Conservation (phyloP, 2,888 invertebrate species). For the Enchytraeus crypticus region DNA sequence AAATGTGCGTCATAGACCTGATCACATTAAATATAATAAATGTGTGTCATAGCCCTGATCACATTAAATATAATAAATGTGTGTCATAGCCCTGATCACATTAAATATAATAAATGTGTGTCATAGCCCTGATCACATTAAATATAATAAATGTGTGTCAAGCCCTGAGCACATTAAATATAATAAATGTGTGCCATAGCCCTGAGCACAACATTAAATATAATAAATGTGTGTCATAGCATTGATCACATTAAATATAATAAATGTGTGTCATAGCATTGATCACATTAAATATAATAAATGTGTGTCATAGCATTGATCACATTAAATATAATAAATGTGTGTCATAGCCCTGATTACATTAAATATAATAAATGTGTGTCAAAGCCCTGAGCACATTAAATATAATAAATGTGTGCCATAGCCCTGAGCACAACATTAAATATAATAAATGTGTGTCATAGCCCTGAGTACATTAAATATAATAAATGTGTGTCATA, state of each 20-base stretch:
- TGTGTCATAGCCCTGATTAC: conserved; percentile 47
- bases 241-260: conserved; percentile 30
- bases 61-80: conserved; percentile 30
- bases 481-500: neutral
- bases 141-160: neutral
- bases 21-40: conserved; percentile 24
- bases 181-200: conserved; percentile 49
- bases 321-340: conserved; percentile 30
- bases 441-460: conserved; percentile 40
- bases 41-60: conserved; percentile 48
- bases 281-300: conserved; percentile 24
- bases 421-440: conserved; percentile 39
- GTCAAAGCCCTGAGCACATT: conserved; percentile 45
- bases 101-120: conserved; percentile 35
- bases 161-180: no score
- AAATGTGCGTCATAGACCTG: conserved; percentile 50
- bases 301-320: conserved; percentile 48
- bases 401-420: conserved; percentile 41
- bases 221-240: conserved; percentile 47
- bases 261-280: conserved; percentile 50
- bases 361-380: conserved; percentile 35
- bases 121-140: conserved; percentile 45
- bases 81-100: conserved; percentile 47
- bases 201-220: conserved; percentile 30
- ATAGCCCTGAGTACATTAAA: conserved; percentile 40